A percentile compares a stretch with the other conserved stretches of the same genome.
These are phyloP conservation scores for Notamacropus eugenii DNA, from an alignment of 2,797 vertebrate genomes.

Conservation along the genomic window DNA sequence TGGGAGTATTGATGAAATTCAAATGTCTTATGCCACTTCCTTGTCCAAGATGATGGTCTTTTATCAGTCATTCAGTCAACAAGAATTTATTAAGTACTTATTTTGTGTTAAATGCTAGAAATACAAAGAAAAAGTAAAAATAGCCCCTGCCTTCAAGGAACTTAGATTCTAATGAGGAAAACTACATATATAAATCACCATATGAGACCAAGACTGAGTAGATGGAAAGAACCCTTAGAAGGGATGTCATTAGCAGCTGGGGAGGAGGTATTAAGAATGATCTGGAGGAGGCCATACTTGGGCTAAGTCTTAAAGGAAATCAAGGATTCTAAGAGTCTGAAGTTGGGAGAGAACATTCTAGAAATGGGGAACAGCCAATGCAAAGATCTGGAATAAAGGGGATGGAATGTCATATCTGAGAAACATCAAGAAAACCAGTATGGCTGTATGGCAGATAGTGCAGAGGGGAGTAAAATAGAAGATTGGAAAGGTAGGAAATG, in stretches of 20 bases:
- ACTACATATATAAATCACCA: background rate
- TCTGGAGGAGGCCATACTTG: fast-evolving
- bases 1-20: background rate
- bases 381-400: background rate
- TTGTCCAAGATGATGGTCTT: background rate
- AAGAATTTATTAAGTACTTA: background rate
- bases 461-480: background rate
- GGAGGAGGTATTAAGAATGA: no score
- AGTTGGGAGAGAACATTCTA: background rate
- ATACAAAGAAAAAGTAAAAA: background rate
- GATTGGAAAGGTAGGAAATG: background rate
- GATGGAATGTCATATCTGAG: background rate
- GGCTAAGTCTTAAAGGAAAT: background rate
- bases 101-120: background rate
- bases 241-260: background rate
- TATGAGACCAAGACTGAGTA: background rate
- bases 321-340: background rate
- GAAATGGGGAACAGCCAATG: background rate
- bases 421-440: background rate
- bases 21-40: background rate
- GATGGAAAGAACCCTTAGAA: background rate
- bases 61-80: background rate
- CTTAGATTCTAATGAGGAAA: background rate
- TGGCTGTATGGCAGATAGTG: background rate
- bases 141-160: background rate